A percentile compares a stretch with the other conserved stretches of the same genome.
Evolutionary conservation across 2,888 invertebrate genomes (phyloP).

Genomic region (Leucophora obtusa): DNA sequence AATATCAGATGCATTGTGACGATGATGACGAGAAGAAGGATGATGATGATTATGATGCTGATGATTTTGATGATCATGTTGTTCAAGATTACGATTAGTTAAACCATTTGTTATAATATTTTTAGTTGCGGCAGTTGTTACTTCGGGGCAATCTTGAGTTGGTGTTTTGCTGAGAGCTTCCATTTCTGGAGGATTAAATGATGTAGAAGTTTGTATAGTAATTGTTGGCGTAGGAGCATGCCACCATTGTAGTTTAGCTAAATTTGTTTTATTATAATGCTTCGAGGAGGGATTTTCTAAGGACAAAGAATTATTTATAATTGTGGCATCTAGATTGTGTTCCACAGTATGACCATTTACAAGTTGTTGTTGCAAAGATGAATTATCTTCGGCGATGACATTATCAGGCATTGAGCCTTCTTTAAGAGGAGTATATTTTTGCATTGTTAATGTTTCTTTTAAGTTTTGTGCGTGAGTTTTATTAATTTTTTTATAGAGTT

Average conservation of each 20-base stretch:
- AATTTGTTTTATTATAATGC: slow-evolving; percentile 70
- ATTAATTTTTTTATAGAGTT: slow-evolving; percentile 3
- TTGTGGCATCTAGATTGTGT: too few relatives aligned
- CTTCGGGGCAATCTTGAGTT: slow-evolving; percentile 12
- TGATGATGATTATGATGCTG: slow-evolving; percentile 13
- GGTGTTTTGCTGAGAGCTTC: slow-evolving; percentile 13
- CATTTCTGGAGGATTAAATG: slow-evolving; percentile 14
- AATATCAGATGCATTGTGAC: slow-evolving; percentile 6
- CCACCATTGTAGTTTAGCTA: slow-evolving; percentile 73
- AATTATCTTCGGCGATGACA: neutral
- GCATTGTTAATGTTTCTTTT: slow-evolving; percentile 49
- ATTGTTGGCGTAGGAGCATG: slow-evolving; percentile 67
- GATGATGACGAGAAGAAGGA: slow-evolving; percentile 9
- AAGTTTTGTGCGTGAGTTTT: slow-evolving; percentile 15
- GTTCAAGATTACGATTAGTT: neutral
- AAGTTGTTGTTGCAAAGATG: slow-evolving; percentile 7
- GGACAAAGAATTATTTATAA: too few relatives aligned
- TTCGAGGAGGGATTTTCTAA: slow-evolving; percentile 3
- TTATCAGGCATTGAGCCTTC: slow-evolving; percentile 19
- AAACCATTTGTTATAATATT: neutral
- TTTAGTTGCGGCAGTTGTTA: slow-evolving; percentile 3
- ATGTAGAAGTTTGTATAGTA: slow-evolving; percentile 33
- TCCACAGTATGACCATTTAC: slow-evolving; percentile 34
- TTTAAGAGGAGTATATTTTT: slow-evolving; percentile 57
- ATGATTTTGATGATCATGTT: slow-evolving; percentile 2